phyloP scores from a whole-genome alignment of 92 coral and sea anemone genomes.

The Anthopleura xanthogrammica region DNA sequence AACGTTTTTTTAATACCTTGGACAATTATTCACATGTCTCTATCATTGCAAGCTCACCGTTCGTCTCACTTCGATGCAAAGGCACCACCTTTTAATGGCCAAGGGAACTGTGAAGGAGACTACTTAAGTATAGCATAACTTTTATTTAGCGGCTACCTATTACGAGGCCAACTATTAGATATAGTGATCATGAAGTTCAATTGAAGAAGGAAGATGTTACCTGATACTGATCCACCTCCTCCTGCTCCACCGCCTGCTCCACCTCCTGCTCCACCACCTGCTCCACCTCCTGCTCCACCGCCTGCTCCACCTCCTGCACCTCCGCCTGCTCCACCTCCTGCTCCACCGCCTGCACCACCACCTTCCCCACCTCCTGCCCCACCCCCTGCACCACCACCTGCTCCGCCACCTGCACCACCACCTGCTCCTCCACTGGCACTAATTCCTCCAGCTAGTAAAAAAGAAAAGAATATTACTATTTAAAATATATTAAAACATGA shows the following conservation, averaged over 20 bases:
- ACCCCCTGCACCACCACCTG: constrained; percentile 10
- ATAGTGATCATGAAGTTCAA: no score
- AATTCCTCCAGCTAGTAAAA: constrained; percentile 37
- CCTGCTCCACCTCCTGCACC: constrained; percentile 1
- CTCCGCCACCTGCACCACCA: constrained; percentile 20
- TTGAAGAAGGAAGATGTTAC: not conserved
- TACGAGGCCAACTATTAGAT: no score
- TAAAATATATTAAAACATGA: no score
- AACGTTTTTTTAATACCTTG: no score
- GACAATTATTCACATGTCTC: no score
- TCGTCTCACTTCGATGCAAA: no score
- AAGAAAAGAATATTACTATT: not conserved
- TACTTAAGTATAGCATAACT: no score
- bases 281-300: not conserved
- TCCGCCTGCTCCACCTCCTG: not conserved
- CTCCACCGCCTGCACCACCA: constrained; percentile 11
- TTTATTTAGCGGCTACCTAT: no score
- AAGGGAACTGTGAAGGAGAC: no score
- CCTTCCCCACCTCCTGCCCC: constrained; percentile 36
- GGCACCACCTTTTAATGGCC: no score
- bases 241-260: not conserved
- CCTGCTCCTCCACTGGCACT: constrained; percentile 40
- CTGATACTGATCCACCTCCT: constrained; percentile 6
- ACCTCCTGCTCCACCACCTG: not conserved
- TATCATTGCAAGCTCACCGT: no score